phyloP scores from a whole-genome alignment of 2,888 invertebrate species.

The Cheilosia soror region DNA sequence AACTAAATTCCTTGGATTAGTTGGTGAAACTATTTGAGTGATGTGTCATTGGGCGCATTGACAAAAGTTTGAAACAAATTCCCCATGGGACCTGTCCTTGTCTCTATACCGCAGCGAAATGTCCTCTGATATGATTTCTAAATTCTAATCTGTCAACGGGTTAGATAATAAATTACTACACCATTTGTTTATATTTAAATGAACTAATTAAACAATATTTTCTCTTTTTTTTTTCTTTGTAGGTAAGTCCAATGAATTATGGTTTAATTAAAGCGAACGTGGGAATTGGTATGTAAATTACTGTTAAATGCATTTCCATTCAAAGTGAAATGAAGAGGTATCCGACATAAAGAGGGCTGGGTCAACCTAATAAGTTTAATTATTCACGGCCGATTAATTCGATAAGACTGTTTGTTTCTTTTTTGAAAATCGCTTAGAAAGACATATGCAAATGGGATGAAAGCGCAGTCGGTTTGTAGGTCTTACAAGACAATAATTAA shows the following conservation, averaged over 20 bases:
- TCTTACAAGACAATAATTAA: neutral
- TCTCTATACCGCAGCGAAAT: too few species aligned
- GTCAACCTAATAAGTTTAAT: constrained; percentile 33
- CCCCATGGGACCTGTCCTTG: too few species aligned
- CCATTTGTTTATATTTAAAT: constrained; percentile 19
- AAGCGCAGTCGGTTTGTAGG: neutral
- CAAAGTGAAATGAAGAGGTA: constrained; percentile 45
- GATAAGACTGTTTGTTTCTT: constrained; percentile 37
- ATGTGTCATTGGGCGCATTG: neutral
- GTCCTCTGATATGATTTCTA: too few species aligned
- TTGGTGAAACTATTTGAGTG: neutral
- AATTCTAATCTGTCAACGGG: too few species aligned
- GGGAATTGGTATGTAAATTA: constrained; percentile 58
- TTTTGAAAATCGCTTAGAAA: constrained; percentile 10
- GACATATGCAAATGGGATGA: constrained; percentile 39
- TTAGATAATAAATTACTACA: too few species aligned
- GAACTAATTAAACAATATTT: constrained; percentile 49
- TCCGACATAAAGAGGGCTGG: neutral
- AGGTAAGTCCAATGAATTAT: constrained; percentile 72
- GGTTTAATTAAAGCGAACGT: constrained; percentile 49
- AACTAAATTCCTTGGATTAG: constrained; percentile 9
- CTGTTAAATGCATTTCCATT: constrained; percentile 22
- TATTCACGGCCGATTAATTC: constrained; percentile 62
- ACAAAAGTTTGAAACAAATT: neutral
- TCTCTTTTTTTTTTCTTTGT: constrained; percentile 40